Evolutionary conservation across 2,888 invertebrate genomes (phyloP).

Genomic region (Orthosia gothica): DNA sequence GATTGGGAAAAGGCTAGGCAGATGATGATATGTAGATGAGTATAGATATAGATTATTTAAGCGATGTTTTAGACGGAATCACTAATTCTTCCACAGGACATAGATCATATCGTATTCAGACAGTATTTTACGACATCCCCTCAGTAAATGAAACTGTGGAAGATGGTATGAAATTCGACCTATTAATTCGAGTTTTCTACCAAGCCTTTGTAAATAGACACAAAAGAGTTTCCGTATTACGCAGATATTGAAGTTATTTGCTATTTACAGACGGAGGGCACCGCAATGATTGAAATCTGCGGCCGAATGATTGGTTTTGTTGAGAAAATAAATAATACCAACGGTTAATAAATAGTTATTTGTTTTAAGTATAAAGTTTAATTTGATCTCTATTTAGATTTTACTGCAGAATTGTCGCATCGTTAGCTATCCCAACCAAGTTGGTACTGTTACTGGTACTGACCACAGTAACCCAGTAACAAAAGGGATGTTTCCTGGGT

Average conservation of each 20-base stretch:
- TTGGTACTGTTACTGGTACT: no score
- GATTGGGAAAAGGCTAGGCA: no score
- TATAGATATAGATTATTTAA: no score
- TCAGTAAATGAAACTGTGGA: constrained; percentile 65
- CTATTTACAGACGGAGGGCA: constrained; percentile 54
- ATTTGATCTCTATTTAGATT: neutral
- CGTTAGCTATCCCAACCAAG: no score
- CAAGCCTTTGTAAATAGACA: constrained; percentile 73
- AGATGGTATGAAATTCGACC: constrained; percentile 70
- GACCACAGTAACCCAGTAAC: no score
- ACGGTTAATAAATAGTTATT: neutral
- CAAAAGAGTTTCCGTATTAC: constrained; percentile 68
- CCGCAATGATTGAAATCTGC: constrained; percentile 55
- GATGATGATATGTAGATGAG: no score
- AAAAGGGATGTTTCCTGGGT: no score
- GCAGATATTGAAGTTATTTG: constrained; percentile 65
- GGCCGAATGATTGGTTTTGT: constrained; percentile 28
- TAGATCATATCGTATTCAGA: constrained; percentile 29
- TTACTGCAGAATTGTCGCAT: neutral
- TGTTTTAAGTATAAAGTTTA: neutral
- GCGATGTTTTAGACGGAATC: neutral
- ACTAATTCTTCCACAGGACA: neutral
- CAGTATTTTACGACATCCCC: constrained; percentile 31
- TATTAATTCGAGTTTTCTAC: constrained; percentile 73
- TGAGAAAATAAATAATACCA: neutral